Base-by-base conservation (phyloP, 2,113 vertebrate species). In the Equus quagga region DNA sequence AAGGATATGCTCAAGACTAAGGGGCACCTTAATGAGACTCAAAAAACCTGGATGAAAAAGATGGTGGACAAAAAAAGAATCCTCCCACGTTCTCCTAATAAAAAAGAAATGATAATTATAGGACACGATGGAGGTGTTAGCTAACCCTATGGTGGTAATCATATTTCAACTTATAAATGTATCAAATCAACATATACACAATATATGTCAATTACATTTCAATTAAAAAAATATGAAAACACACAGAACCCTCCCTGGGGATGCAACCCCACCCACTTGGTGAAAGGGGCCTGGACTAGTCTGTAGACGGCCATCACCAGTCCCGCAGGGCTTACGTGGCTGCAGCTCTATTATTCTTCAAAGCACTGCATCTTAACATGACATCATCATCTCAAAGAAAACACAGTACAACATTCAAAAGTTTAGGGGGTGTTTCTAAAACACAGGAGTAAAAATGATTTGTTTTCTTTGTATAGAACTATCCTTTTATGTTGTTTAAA, bases 311-410 rank as follows among this genome's bases (percentile, higher is more conserved):
- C 51, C 21, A 84, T 2, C 8, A 6, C 31, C 36, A 75, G 33
- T 76, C 49, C 65, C 62, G 54, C 79, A 56, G 19, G 41, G n/a
- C 60, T 90, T 60, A 36, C 26, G 5, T 75, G 28, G 14, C 72
- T 69, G 12, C 51, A 14, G 65, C 41, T 81, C 33, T 84, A 36
- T 96, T 8, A 58, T 82, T 91, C 54, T 86, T 51, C 58, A 93
- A 88, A 76, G 64, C 51, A 88, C 19, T 82, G 36, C 21, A 84
- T 79, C 91, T 88, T 91, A 65, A 87, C 90, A 69, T 89, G 44
- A 62, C 14, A 65, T 18, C 54, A 0, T 84, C 75, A 95, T 86
- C 13, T 93, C 46, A 96, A 92, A 90, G 58, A 75, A 89, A 95
- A 85, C 6, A 67, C 23, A 80, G 26, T 21, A 54, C 60, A 90